Evolutionary conservation across 2,888 invertebrate species (phyloP).

Genomic region (Lacanobia oleracea): DNA sequence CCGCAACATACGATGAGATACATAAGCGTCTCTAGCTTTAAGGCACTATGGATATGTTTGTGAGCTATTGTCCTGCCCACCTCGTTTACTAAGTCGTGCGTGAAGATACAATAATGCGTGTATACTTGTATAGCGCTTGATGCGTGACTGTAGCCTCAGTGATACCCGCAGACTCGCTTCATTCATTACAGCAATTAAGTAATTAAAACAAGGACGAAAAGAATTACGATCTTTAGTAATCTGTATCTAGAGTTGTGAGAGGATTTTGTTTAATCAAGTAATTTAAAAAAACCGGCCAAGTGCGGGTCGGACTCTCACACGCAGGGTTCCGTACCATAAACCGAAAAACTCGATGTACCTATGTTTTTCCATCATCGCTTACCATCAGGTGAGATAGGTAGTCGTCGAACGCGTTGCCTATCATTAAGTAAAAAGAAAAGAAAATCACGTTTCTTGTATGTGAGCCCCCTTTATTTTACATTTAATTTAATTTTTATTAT

Average conservation of each 20-base stretch:
- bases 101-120: constrained; percentile 31
- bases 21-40: no score
- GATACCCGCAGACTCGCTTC: constrained; percentile 6
- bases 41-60: neutral
- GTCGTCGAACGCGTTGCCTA: no score
- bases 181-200: constrained; percentile 29
- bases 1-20: no score
- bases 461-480: no score
- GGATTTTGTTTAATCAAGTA: constrained; percentile 2
- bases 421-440: no score
- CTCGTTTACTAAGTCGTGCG: constrained; percentile 10
- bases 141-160: constrained; percentile 51
- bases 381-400: no score
- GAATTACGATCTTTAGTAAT: constrained; percentile 15
- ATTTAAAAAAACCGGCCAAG: neutral
- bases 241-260: constrained; percentile 2
- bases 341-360: no score
- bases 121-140: constrained; percentile 6
- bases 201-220: constrained; percentile 50
- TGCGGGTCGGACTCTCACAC: no score
- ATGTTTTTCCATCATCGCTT: no score
- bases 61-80: constrained; percentile 1
- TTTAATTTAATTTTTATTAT: no score
- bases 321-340: no score
- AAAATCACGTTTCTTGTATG: no score